These are phyloP conservation scores for Sylvilagus bachmani DNA, from an alignment of 2,113 vertebrate species.

Conservation along the genomic window DNA sequence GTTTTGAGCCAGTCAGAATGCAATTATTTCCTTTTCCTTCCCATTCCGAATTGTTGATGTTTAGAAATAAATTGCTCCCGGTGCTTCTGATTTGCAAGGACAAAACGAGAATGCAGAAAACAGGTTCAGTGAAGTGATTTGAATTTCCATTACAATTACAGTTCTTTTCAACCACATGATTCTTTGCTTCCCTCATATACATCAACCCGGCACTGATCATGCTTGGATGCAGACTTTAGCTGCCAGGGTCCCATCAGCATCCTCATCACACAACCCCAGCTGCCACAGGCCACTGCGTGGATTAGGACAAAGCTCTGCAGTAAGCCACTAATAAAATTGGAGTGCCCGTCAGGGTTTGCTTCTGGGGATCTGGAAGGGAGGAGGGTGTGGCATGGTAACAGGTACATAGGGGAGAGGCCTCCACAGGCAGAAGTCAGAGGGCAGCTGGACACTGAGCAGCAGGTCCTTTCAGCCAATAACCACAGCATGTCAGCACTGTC, in stretches of 20 bases:
- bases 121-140: conserved; percentile 87
- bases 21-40: conserved; percentile 88
- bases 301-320: conserved; percentile 52
- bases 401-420: background rate
- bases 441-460: background rate
- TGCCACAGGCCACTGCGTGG: conserved; percentile 50
- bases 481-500: background rate
- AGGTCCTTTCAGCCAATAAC: background rate
- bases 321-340: conserved; percentile 61
- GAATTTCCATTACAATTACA: conserved; percentile 89
- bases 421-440: background rate
- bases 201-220: conserved; percentile 64
- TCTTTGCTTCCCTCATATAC: conserved; percentile 78
- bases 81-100: conserved; percentile 85
- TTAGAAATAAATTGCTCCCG: conserved; percentile 86
- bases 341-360: background rate
- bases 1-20: conserved; percentile 84
- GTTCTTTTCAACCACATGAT: conserved; percentile 87
- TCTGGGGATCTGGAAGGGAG: background rate
- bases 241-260: conserved; percentile 15
- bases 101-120: conserved; percentile 83
- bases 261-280: background rate
- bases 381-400: background rate
- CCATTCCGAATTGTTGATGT: conserved; percentile 82
- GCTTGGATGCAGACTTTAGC: background rate